Percentiles rank a stretch among this genome's conserved stretches.
phyloP scores from a whole-genome alignment of 2,113 vertebrate species.

The Brachionichthys hirsutus region DNA sequence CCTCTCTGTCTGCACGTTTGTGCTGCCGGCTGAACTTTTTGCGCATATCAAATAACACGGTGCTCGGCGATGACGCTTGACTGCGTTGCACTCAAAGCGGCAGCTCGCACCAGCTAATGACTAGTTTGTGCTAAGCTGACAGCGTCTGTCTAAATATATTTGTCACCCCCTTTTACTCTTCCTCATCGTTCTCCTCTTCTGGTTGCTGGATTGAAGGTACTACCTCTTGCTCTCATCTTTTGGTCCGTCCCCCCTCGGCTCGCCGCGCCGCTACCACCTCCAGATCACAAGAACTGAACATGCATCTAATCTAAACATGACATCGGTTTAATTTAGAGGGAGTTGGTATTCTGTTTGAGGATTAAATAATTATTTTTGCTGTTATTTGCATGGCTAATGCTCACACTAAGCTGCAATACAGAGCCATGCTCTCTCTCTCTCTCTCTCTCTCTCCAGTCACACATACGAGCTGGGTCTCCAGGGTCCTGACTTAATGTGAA shows the following conservation, averaged over 20 bases:
- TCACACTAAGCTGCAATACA: conserved; percentile 6
- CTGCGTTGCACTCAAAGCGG: background rate
- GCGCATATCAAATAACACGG: background rate
- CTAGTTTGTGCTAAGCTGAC: background rate
- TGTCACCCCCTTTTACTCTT: background rate
- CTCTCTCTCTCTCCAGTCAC: conserved; percentile 3
- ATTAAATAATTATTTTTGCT: conserved; percentile 2
- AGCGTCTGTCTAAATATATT: background rate
- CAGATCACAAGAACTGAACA: conserved; percentile 23
- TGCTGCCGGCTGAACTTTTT: background rate
- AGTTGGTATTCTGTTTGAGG: conserved; percentile 46
- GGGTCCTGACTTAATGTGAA: conserved; percentile 54
- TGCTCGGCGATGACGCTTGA: background rate
- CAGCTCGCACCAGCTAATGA: background rate
- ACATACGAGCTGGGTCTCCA: conserved; percentile 17
- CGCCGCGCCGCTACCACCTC: background rate
- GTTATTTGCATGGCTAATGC: conserved; percentile 44
- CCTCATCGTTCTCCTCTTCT: background rate
- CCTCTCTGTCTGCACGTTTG: background rate
- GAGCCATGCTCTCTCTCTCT: background rate
- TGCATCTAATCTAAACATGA: conserved; percentile 42
- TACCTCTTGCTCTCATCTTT: conserved; percentile 4
- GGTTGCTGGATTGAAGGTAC: background rate
- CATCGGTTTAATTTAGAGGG: conserved; percentile 43
- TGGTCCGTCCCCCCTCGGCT: background rate